Evolutionary conservation across 2,888 invertebrate genomes (phyloP).

Genomic region (Belgica antarctica): DNA sequence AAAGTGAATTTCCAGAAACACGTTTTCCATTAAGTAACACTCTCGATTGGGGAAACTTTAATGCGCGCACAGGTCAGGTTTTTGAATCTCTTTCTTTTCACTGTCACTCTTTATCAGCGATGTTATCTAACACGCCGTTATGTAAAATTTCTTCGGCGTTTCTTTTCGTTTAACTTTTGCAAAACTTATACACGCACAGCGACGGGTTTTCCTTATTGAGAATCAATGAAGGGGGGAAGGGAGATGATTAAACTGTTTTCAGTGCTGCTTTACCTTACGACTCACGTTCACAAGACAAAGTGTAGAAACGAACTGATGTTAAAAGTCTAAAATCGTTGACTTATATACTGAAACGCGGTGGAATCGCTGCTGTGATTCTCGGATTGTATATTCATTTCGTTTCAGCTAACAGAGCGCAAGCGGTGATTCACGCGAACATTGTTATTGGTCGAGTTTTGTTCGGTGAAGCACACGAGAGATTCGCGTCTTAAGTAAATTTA

Average conservation of each 20-base stretch:
- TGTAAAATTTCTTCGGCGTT: conserved; percentile 21
- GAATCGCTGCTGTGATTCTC: conserved; percentile 39
- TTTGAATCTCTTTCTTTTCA: conserved; percentile 5
- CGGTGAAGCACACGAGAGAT: neutral
- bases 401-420: conserved; percentile 37
- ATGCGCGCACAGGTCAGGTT: conserved; percentile 8
- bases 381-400: conserved; percentile 25
- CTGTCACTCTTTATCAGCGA: neutral
- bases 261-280: conserved; percentile 15
- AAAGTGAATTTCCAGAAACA: too few relatives aligned
- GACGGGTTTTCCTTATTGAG: neutral
- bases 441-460: conserved; percentile 20
- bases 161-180: too few relatives aligned
- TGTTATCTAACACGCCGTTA: conserved; percentile 24
- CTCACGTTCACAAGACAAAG: conserved; percentile 30
- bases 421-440: conserved; percentile 34
- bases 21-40: too few relatives aligned
- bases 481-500: conserved; percentile 33
- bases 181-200: conserved; percentile 7
- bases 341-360: conserved; percentile 34
- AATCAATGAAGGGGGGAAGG: too few relatives aligned
- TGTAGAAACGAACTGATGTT: conserved; percentile 41
- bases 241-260: too few relatives aligned
- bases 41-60: too few relatives aligned
- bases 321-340: conserved; percentile 39